A percentile compares a stretch with the other conserved stretches of the same genome.
Conservation (phyloP, 1,140 invertebrate species). For the Hylaeus volcanicus region DNA sequence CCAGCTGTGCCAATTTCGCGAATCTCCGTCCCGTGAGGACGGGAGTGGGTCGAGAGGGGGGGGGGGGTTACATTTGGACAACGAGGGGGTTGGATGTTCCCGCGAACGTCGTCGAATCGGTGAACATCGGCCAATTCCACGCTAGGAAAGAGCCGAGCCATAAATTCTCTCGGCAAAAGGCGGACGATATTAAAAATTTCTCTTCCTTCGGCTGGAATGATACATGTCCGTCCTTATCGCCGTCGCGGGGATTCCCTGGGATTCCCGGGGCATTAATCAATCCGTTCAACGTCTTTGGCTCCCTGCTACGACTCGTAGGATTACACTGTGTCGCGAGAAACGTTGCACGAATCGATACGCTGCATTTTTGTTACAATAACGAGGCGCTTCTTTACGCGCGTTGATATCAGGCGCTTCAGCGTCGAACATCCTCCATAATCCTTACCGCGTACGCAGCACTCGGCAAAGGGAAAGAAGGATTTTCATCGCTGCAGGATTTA, state of each 20-base stretch:
- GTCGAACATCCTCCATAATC: too few species aligned
- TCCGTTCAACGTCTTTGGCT: too few species aligned
- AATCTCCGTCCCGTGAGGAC: slow-evolving; percentile 9
- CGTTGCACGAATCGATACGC: too few species aligned
- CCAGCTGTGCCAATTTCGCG: slow-evolving; percentile 43
- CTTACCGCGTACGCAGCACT: too few species aligned
- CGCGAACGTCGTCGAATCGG: slow-evolving; percentile 22
- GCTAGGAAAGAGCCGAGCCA: slow-evolving; percentile 22
- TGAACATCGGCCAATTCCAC: slow-evolving; percentile 36
- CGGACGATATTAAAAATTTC: slow-evolving; percentile 62
- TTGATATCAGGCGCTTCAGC: too few species aligned
- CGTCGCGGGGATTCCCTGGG: slow-evolving; percentile 3
- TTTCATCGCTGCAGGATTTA: too few species aligned
- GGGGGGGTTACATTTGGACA: not conserved
- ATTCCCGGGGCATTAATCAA: slow-evolving; percentile 49
- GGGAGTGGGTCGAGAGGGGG: not conserved
- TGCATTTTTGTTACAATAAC: too few species aligned
- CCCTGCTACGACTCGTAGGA: too few species aligned
- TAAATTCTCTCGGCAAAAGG: slow-evolving; percentile 43
- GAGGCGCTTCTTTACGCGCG: too few species aligned
- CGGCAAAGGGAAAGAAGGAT: too few species aligned
- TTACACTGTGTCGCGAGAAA: too few species aligned
- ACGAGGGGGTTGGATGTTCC: slow-evolving; percentile 7
- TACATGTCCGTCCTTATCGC: slow-evolving; percentile 39
- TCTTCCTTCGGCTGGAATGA: slow-evolving; percentile 40